These are phyloP conservation scores for Podargus strigoides DNA, from an alignment of 2,797 vertebrate species.

Conservation along the genomic window DNA sequence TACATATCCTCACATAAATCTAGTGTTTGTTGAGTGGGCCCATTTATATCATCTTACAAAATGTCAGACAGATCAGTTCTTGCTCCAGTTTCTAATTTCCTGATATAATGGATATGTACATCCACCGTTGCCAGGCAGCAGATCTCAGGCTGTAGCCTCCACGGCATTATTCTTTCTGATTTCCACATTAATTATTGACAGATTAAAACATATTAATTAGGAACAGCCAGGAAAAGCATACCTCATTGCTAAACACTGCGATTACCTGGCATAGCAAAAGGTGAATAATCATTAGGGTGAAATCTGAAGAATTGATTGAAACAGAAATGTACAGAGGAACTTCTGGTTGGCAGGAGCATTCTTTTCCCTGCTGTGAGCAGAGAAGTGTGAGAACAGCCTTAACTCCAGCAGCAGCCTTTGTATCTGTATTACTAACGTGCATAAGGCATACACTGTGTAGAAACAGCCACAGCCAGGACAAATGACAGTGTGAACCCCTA, in stretches of 20 bases:
- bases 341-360: not conserved
- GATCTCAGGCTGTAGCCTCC: conserved; percentile 11
- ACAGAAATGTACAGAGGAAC: not conserved
- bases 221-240: not conserved
- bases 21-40: conserved; percentile 40
- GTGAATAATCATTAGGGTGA: not conserved
- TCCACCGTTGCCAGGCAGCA: conserved; percentile 36
- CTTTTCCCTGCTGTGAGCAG: not conserved
- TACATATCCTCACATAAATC: conserved; percentile 45
- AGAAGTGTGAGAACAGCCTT: not conserved
- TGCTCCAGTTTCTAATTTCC: conserved; percentile 51
- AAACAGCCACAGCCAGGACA: not conserved
- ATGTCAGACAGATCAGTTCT: conserved; percentile 54
- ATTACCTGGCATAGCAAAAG: not conserved
- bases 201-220: conserved; percentile 48
- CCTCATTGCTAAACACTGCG: not conserved
- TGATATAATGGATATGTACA: conserved; percentile 29
- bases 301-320: not conserved
- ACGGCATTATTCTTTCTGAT: not conserved
- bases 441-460: not conserved
- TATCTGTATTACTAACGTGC: not conserved
- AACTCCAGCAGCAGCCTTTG: not conserved
- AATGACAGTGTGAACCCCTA: not conserved
- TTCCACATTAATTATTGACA: conserved; percentile 38
- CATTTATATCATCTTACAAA: conserved; percentile 55